Conservation (phyloP, 2,888 invertebrate genomes). For the Axea sp. region DNA sequence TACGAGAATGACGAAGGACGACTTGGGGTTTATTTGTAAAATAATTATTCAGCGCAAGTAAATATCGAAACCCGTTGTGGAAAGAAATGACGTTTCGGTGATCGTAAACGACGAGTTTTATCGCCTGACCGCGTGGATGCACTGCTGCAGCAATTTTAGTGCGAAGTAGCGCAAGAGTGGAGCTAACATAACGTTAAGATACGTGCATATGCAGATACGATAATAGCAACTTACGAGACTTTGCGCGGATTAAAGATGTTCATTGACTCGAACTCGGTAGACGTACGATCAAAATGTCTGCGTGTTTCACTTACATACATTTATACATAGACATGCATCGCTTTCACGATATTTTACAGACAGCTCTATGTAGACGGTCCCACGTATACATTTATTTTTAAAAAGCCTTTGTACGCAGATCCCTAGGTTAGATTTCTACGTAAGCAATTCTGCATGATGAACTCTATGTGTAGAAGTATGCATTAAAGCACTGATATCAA, state of each 20-base stretch:
- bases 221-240: conserved; percentile 62
- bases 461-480: too few species aligned
- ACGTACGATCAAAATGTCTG: conserved; percentile 10
- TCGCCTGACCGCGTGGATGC: conserved; percentile 13
- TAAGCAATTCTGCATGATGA: not conserved
- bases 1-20: conserved; percentile 15
- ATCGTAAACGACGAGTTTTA: conserved; percentile 56
- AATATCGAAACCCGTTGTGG: conserved; percentile 20
- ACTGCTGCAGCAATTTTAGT: conserved; percentile 26
- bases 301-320: conserved; percentile 21
- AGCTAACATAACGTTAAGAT: conserved; percentile 66
- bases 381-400: not conserved
- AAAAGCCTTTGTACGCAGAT: conserved; percentile 3
- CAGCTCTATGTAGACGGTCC: not conserved
- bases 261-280: conserved; percentile 36
- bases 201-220: conserved; percentile 66
- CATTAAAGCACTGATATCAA: too few species aligned
- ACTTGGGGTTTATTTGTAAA: conserved; percentile 35
- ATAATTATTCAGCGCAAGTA: conserved; percentile 44
- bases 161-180: conserved; percentile 19
- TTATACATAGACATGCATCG: conserved; percentile 7
- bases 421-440: conserved; percentile 1
- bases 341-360: conserved; percentile 8
- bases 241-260: conserved; percentile 52
- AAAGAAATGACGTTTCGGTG: conserved; percentile 42